phyloP scores from a whole-genome alignment of 2,888 invertebrate species.

The Autographa pulchrina region DNA sequence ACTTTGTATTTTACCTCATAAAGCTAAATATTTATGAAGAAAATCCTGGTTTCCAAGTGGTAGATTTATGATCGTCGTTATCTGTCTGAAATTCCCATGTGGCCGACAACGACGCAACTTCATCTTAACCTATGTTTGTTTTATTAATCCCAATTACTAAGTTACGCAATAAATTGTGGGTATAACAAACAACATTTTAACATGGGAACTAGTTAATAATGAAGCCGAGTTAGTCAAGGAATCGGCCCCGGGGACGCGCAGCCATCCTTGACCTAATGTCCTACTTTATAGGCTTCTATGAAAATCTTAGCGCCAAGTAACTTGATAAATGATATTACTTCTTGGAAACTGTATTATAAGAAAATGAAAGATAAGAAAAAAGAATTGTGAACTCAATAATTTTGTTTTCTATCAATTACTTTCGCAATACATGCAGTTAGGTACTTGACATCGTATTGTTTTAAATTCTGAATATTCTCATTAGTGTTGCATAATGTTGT shows the following conservation, averaged over 20 bases:
- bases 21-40: neutral
- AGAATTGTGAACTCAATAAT: neutral
- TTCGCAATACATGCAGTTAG: neutral
- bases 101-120: conserved; percentile 38
- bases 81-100: conserved; percentile 26
- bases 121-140: conserved; percentile 49
- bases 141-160: conserved; percentile 58
- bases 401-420: neutral
- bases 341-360: conserved; percentile 24
- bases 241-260: conserved; percentile 56
- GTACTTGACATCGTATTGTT: neutral
- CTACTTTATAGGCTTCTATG: conserved; percentile 65
- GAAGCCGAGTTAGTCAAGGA: conserved; percentile 58
- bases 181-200: conserved; percentile 60
- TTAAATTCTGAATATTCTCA: neutral
- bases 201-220: conserved; percentile 61
- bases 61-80: conserved; percentile 27
- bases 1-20: neutral
- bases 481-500: neutral
- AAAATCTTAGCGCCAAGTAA: conserved; percentile 50
- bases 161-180: conserved; percentile 58
- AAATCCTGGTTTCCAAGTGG: conserved; percentile 23
- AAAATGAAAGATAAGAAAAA: conserved; percentile 15
- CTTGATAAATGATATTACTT: conserved; percentile 50
- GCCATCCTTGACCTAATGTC: conserved; percentile 78